Evolutionary conservation across 1,140 invertebrate genomes (phyloP).

Genomic region (Drosophila asahinai): DNA sequence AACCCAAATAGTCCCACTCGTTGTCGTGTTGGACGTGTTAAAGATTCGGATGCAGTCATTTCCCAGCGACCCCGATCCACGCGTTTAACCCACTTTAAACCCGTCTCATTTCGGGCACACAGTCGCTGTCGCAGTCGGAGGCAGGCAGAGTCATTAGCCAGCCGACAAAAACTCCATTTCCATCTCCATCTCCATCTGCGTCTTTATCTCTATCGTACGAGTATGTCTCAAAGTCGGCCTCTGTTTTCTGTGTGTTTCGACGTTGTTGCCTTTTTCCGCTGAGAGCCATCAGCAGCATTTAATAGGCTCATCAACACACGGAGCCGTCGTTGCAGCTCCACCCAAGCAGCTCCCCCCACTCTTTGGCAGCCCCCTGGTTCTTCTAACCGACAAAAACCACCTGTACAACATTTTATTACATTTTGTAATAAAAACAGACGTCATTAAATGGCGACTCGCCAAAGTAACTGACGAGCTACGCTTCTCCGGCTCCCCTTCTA

Average conservation of each 20-base stretch:
- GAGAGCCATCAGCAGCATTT: conserved; percentile 76
- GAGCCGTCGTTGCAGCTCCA: conserved; percentile 26
- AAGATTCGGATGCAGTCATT: conserved; percentile 42
- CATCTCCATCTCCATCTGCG: conserved; percentile 63
- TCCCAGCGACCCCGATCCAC: conserved; percentile 52
- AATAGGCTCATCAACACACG: conserved; percentile 77
- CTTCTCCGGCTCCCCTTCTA: conserved; percentile 19
- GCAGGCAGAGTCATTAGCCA: conserved; percentile 71
- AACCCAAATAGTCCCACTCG: conserved; percentile 22
- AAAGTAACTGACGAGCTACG: conserved; percentile 35
- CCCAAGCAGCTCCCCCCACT: conserved; percentile 32
- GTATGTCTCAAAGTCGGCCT: conserved; percentile 32
- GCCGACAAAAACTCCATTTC: conserved; percentile 53
- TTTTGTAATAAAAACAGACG: conserved; percentile 63
- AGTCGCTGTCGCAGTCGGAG: not conserved
- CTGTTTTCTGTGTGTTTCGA: conserved; percentile 6
- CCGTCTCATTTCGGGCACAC: conserved; percentile 58
- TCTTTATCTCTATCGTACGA: conserved; percentile 56
- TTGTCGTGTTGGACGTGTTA: conserved; percentile 32
- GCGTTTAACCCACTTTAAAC: conserved; percentile 79
- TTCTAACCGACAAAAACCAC: conserved; percentile 34
- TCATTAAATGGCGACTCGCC: conserved; percentile 48
- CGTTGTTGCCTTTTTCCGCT: conserved; percentile 19
- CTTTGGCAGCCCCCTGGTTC: not conserved
- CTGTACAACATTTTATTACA: conserved; percentile 65